Evolutionary conservation across 2,888 invertebrate species (phyloP).

Genomic region (Drosophila tanythrix): DNA sequence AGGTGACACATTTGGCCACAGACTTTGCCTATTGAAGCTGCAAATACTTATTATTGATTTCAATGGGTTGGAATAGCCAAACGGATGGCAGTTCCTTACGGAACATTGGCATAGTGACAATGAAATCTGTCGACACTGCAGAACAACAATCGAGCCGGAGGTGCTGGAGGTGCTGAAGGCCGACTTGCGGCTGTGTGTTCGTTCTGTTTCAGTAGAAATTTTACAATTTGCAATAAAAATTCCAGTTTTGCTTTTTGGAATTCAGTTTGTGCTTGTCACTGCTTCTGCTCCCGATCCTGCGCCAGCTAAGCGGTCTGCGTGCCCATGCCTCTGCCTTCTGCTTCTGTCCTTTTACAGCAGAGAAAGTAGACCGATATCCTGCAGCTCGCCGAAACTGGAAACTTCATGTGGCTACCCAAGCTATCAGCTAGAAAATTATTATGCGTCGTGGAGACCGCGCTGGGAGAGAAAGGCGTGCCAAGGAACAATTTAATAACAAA

Average conservation of each 20-base stretch:
- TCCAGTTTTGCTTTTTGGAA: conserved; percentile 77
- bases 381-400: not conserved
- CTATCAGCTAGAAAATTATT: conserved; percentile 74
- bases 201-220: conserved; percentile 71
- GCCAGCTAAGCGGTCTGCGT: conserved; percentile 32
- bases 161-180: not conserved
- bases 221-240: conserved; percentile 80
- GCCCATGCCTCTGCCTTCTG: not conserved
- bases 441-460: conserved; percentile 55
- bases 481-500: conserved; percentile 79
- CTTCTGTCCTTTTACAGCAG: conserved; percentile 37
- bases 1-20: conserved; percentile 8
- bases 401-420: conserved; percentile 45
- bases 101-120: conserved; percentile 64
- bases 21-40: conserved; percentile 23
- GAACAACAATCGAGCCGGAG: conserved; percentile 35
- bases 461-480: conserved; percentile 52
- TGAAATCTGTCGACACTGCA: conserved; percentile 59
- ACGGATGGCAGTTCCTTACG: conserved; percentile 42
- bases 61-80: conserved; percentile 35
- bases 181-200: conserved; percentile 28
- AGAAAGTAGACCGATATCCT: conserved; percentile 51
- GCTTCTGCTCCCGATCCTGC: conserved; percentile 13
- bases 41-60: conserved; percentile 60
- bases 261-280: conserved; percentile 56